A percentile compares a stretch with the other conserved stretches of the same genome.
phyloP scores from a whole-genome alignment of 2,888 invertebrate genomes.

The Cantharis rustica region DNA sequence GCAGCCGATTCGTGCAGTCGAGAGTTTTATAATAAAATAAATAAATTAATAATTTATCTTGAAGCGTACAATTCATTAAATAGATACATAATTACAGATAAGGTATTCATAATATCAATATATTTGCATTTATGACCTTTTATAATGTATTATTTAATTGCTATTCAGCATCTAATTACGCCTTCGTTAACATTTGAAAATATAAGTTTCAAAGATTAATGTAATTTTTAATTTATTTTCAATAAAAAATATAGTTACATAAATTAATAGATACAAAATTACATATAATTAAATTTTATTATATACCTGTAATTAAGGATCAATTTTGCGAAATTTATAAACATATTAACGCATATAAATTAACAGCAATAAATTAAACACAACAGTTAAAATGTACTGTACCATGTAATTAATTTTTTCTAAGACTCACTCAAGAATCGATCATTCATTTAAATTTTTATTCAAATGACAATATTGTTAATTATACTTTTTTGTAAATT shows the following conservation, averaged over 20 bases:
- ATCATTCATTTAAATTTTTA: neutral
- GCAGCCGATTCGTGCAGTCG: neutral
- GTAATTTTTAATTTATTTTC: neutral
- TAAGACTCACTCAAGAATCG: neutral
- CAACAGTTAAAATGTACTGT: neutral
- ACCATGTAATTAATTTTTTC: neutral
- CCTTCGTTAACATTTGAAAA: slow-evolving; percentile 1
- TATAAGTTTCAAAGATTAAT: neutral
- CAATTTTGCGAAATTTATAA: neutral
- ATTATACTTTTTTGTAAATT: neutral
- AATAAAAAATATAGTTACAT: neutral
- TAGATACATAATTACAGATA: neutral
- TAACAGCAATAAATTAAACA: neutral
- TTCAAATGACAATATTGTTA: neutral
- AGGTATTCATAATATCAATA: neutral
- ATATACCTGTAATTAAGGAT: neutral
- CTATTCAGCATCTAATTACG: slow-evolving; percentile 11
- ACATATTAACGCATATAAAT: neutral
- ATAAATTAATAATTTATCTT: neutral
- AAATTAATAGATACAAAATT: neutral
- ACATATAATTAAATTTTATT: neutral
- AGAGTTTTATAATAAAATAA: slow-evolving; percentile 12
- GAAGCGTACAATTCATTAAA: neutral
- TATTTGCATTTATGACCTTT: slow-evolving; percentile 22
- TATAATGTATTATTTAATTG: slow-evolving; percentile 11